A percentile compares a stretch with the other conserved stretches of the same genome.
These are phyloP conservation scores for Lacanobia wlatinum DNA, from an alignment of 2,888 invertebrate genomes.

Conservation along the genomic window DNA sequence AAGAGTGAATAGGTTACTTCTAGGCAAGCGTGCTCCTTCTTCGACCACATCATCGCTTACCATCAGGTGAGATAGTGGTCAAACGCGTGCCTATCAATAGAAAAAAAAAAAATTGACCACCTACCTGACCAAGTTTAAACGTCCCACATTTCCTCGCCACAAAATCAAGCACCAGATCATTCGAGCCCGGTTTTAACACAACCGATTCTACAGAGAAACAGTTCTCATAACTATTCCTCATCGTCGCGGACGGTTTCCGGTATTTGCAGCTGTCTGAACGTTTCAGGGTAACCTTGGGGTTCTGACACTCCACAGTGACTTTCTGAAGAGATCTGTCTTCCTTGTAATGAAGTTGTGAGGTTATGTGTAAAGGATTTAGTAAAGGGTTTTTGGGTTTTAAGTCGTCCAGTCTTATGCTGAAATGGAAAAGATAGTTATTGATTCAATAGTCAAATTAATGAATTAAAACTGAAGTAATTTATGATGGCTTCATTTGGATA, in stretches of 20 bases:
- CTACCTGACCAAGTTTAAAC: slow-evolving; percentile 92
- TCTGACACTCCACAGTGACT: slow-evolving; percentile 94
- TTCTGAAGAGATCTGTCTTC: slow-evolving; percentile 95
- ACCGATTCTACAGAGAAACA: slow-evolving; percentile 89
- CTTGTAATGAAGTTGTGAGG: slow-evolving; percentile 94
- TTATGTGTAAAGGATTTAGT: slow-evolving; percentile 92
- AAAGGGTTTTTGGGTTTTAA: slow-evolving; percentile 91
- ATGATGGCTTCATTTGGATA: too few relatives aligned
- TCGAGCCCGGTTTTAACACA: slow-evolving; percentile 92
- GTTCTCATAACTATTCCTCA: slow-evolving; percentile 92
- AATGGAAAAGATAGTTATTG: slow-evolving; percentile 60
- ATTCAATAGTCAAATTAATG: not conserved
- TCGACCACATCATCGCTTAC: too few relatives aligned
- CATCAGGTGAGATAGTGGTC: too few relatives aligned
- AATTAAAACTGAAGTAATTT: too few relatives aligned
- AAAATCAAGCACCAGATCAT: slow-evolving; percentile 91
- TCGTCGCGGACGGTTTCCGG: slow-evolving; percentile 92
- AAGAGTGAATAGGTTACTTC: too few relatives aligned
- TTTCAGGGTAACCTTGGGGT: slow-evolving; percentile 91
- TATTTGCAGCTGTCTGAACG: slow-evolving; percentile 94
- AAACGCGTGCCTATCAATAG: too few relatives aligned
- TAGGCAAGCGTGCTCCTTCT: too few relatives aligned
- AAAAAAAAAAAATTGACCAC: too few relatives aligned
- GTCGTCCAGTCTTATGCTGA: slow-evolving; percentile 91
- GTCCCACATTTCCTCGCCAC: slow-evolving; percentile 92